Evolutionary conservation across 2,797 vertebrate genomes (phyloP).

Genomic region (Anguilla anguilla): DNA sequence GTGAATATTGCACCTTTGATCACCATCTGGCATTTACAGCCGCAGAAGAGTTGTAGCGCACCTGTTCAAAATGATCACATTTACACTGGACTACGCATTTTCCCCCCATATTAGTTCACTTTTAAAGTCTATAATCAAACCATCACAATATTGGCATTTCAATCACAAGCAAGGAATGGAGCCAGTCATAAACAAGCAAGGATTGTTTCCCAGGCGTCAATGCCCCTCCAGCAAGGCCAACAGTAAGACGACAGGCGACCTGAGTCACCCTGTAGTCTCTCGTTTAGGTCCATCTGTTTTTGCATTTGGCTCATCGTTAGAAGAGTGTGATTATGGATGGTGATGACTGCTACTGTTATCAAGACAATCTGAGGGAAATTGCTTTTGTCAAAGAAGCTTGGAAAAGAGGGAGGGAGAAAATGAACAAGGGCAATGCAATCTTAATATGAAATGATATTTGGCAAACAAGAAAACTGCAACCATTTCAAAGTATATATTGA

Average conservation of each 20-base stretch:
- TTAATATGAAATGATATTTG: conserved; percentile 20
- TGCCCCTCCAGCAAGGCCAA: conserved; percentile 17
- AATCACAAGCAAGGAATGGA: background rate
- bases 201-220: background rate
- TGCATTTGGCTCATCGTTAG: background rate
- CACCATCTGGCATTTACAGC: conserved; percentile 16
- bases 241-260: background rate
- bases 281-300: background rate
- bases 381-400: background rate
- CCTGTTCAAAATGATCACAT: conserved; percentile 22
- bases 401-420: background rate
- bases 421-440: background rate
- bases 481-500: background rate
- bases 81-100: conserved; percentile 22
- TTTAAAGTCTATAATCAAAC: conserved; percentile 18
- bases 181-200: conserved; percentile 1
- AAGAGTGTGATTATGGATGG: background rate
- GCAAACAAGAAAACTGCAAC: conserved; percentile 22
- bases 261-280: background rate
- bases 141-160: conserved; percentile 31
- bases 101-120: conserved; percentile 14
- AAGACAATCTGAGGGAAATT: background rate
- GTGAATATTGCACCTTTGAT: conserved; percentile 13
- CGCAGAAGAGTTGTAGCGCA: background rate
- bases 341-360: background rate